Conservation (phyloP, 2,113 vertebrate genomes). For the Syrrhaptes paradoxus region DNA sequence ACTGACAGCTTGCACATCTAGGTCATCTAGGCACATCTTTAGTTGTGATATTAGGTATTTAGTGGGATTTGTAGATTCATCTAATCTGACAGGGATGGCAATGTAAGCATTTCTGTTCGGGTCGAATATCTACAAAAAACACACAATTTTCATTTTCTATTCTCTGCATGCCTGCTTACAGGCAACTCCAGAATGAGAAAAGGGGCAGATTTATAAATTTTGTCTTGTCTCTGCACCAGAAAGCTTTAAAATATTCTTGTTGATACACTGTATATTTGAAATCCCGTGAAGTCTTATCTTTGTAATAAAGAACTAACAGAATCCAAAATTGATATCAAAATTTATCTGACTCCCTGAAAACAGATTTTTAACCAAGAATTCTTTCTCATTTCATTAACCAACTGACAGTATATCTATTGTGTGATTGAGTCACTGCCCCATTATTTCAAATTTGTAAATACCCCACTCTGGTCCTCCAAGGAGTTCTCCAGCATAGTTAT, state of each 20-base stretch:
- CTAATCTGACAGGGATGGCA: neutral
- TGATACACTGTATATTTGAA: neutral
- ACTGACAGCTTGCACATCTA: neutral
- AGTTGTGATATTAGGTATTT: conserved; percentile 9
- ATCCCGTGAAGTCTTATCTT: neutral
- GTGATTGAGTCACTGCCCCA: neutral
- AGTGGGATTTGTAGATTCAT: conserved; percentile 19
- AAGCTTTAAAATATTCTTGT: neutral
- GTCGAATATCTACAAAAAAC: neutral
- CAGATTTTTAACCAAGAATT: neutral
- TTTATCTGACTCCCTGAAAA: neutral
- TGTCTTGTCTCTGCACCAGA: neutral
- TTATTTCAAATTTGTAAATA: neutral
- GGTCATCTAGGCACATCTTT: neutral
- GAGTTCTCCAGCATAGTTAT: neutral
- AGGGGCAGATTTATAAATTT: neutral
- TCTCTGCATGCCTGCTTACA: neutral
- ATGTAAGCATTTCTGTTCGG: neutral
- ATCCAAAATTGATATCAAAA: neutral
- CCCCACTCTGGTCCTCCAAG: neutral
- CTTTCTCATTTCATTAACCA: neutral
- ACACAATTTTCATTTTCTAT: neutral
- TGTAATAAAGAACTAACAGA: neutral
- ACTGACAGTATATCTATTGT: neutral
- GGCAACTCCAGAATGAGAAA: neutral